Evolutionary conservation across 2,888 invertebrate genomes (phyloP).

Genomic region (Lottia scabra): DNA sequence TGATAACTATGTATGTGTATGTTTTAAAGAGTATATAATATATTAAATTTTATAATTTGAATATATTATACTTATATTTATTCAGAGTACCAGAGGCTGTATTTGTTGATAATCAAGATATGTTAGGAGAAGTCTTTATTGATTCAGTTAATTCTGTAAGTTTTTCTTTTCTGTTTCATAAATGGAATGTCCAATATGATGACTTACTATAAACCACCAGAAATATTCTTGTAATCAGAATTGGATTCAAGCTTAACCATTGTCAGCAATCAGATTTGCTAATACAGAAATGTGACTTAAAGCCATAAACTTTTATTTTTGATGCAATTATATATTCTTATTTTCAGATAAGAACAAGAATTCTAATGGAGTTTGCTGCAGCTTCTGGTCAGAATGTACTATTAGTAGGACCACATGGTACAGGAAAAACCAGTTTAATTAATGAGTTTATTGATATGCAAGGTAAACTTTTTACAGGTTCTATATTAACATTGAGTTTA

Average conservation of each 20-base stretch:
- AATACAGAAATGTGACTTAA: too few species aligned
- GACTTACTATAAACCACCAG: too few species aligned
- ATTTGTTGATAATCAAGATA: slow-evolving; percentile 62
- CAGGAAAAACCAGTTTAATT: slow-evolving; percentile 68
- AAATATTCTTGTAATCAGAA: too few species aligned
- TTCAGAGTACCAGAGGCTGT: slow-evolving; percentile 63
- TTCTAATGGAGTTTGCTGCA: slow-evolving; percentile 67
- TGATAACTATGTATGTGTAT: too few species aligned
- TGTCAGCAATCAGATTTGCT: too few species aligned
- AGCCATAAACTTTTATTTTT: neutral
- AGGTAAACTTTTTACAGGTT: slow-evolving; percentile 42
- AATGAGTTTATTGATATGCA: slow-evolving; percentile 66
- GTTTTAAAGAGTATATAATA: too few species aligned
- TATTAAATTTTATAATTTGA: neutral
- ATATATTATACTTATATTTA: neutral
- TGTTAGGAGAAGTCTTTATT: slow-evolving; percentile 67
- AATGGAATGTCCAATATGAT: too few species aligned
- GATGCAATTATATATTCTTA: slow-evolving; percentile 4
- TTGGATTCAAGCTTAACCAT: too few species aligned
- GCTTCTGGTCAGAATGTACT: slow-evolving; percentile 67
- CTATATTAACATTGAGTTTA: too few species aligned
- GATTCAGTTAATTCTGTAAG: slow-evolving; percentile 68
- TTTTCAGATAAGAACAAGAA: slow-evolving; percentile 64
- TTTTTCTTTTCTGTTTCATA: slow-evolving; percentile 6
- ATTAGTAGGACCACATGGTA: slow-evolving; percentile 66